phyloP scores from a whole-genome alignment of 1,140 invertebrate species.

The Gryllus bimaculatus region DNA sequence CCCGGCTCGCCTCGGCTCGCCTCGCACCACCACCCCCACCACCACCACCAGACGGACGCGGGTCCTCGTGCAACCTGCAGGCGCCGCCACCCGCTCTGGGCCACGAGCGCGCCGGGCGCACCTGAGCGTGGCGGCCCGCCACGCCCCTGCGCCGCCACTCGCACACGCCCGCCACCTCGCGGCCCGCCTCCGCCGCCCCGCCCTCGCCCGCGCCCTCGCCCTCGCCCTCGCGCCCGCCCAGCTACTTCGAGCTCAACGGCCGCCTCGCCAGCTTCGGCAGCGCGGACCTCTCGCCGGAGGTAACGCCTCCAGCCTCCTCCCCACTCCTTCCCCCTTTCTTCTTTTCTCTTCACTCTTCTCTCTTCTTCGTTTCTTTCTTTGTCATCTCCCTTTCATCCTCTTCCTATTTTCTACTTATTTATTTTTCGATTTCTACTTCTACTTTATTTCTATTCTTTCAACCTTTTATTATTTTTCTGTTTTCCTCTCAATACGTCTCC shows the following conservation, averaged over 20 bases:
- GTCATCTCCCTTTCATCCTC: not conserved
- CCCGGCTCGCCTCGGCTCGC: not conserved
- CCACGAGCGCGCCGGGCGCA: not conserved
- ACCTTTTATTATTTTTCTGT: not conserved
- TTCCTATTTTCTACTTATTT: not conserved
- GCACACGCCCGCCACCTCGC: too few species aligned
- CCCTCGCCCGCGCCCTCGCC: not conserved
- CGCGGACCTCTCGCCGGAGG: slow-evolving; percentile 17
- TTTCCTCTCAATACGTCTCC: too few species aligned
- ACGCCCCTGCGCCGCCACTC: not conserved
- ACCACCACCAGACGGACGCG: not conserved
- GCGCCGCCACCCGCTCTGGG: not conserved
- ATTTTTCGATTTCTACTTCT: not conserved
- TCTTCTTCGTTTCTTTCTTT: not conserved
- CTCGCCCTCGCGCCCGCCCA: not conserved
- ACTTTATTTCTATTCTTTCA: not conserved
- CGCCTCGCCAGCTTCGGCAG: slow-evolving; percentile 16
- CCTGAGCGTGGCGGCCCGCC: not conserved
- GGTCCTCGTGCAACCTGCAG: not conserved
- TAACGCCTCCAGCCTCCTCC: not conserved
- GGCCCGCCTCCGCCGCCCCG: too few species aligned
- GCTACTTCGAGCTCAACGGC: slow-evolving; percentile 15
- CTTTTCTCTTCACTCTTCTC: not conserved
- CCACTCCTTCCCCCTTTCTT: not conserved
- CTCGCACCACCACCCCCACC: not conserved